A percentile compares a stretch with the other conserved stretches of the same genome.
Conservation (phyloP, 2,888 invertebrate genomes). For the Onthophagus sagittarius region DNA sequence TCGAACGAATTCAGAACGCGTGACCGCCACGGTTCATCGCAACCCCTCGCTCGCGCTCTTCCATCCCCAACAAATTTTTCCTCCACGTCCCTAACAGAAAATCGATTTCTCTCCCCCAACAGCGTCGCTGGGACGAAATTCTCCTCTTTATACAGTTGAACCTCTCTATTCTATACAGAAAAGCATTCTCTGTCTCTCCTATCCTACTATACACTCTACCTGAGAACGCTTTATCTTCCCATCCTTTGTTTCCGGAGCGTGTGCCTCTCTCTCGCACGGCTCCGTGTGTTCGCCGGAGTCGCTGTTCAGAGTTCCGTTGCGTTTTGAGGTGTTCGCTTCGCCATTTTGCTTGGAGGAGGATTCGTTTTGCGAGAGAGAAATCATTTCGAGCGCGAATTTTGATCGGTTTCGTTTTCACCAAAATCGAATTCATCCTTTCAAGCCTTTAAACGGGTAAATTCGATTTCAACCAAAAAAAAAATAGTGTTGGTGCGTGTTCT, state of each 20-base stretch:
- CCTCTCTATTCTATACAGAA: background rate
- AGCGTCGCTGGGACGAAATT: background rate
- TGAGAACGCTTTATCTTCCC: background rate
- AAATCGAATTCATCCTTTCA: too few species aligned
- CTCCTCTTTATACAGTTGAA: background rate
- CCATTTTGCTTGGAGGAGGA: conserved; percentile 25
- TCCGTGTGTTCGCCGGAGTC: conserved; percentile 13
- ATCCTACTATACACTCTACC: background rate
- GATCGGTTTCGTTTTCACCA: too few species aligned
- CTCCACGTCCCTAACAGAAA: background rate
- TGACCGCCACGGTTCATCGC: background rate
- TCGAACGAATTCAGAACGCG: background rate
- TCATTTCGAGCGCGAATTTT: background rate
- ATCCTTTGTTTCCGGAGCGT: conserved; percentile 5
- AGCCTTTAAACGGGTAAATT: too few species aligned
- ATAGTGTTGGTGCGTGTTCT: background rate
- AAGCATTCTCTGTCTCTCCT: background rate
- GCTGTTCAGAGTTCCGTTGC: conserved; percentile 31
- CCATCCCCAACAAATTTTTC: background rate
- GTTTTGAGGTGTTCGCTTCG: conserved; percentile 25
- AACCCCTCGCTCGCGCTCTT: background rate
- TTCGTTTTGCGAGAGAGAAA: background rate
- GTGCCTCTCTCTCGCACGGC: conserved; percentile 11
- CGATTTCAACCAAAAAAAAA: too few species aligned
- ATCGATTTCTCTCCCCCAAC: background rate